Evolutionary conservation across 30 jellyfish, hydroid and myxozoan genomes (phyloP).

Genomic region (Turritopsis rubra): DNA sequence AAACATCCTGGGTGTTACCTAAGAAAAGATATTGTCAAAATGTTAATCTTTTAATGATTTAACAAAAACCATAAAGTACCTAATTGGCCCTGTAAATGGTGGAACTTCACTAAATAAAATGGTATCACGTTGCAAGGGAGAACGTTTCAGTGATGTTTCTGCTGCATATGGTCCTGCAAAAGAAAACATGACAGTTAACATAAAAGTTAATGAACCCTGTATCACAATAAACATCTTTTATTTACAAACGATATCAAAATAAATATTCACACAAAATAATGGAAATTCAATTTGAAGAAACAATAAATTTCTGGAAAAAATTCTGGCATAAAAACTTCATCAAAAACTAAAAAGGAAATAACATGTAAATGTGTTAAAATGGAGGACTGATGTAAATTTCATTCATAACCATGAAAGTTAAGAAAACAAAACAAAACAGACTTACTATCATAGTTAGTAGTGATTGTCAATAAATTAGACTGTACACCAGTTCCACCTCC

Average conservation of each 20-base stretch:
- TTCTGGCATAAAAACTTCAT: too few species aligned
- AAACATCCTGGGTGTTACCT: too few species aligned
- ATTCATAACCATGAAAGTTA: not conserved
- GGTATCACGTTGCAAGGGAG: not conserved
- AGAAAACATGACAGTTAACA: not conserved
- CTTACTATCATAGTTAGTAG: not conserved
- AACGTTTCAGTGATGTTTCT: not conserved
- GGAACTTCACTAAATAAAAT: not conserved
- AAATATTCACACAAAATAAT: too few species aligned
- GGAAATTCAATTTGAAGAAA: too few species aligned
- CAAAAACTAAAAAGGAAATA: too few species aligned
- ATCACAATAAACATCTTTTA: not conserved
- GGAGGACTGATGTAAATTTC: too few species aligned
- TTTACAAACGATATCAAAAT: not conserved
- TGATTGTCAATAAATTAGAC: not conserved
- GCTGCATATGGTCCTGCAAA: not conserved
- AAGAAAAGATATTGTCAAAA: too few species aligned
- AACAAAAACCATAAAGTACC: not conserved
- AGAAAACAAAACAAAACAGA: not conserved
- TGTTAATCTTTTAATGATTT: too few species aligned
- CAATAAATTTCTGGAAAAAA: too few species aligned
- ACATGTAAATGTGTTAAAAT: too few species aligned
- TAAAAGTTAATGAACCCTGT: too few species aligned
- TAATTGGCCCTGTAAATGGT: not conserved
- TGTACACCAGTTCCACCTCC: slow-evolving; percentile 49